Evolutionary conservation across 2,797 vertebrate species (phyloP).

Genomic region (Lutjanus campechanus): DNA sequence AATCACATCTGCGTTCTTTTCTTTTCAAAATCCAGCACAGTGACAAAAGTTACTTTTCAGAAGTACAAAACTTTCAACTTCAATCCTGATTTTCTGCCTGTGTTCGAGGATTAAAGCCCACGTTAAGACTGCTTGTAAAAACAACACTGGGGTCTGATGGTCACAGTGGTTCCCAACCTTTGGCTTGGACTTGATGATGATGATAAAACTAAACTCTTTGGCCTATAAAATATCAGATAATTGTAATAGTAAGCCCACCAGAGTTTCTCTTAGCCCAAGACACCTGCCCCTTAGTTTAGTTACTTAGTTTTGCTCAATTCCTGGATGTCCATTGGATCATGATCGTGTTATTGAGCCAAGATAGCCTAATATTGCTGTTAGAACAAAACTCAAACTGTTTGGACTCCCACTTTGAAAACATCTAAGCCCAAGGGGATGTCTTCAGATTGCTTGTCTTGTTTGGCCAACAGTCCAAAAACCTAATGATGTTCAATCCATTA

Average conservation of each 20-base stretch:
- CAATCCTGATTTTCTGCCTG: not conserved
- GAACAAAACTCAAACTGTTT: too few relatives aligned
- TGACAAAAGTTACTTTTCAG: not conserved
- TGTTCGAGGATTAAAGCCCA: not conserved
- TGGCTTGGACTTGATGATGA: too few relatives aligned
- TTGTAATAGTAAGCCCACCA: not conserved
- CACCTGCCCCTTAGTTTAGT: too few relatives aligned
- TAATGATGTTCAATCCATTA: constrained; percentile 5
- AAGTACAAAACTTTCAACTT: not conserved
- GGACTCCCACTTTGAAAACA: too few relatives aligned
- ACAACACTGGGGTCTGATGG: not conserved
- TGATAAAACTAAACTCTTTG: constrained; percentile 5
- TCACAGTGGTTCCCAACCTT: constrained; percentile 12
- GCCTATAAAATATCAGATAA: not conserved
- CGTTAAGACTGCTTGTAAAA: not conserved
- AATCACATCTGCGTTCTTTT: not conserved
- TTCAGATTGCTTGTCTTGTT: not conserved
- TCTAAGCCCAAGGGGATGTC: too few relatives aligned
- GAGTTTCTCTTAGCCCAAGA: not conserved
- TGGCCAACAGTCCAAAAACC: not conserved
- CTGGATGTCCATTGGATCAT: too few relatives aligned
- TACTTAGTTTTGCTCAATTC: too few relatives aligned
- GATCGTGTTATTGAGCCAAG: too few relatives aligned
- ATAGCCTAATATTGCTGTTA: too few relatives aligned
- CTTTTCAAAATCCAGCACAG: constrained; percentile 7